Base-by-base conservation (phyloP, 2,888 invertebrate species). In the Drosophila ezoana region DNA sequence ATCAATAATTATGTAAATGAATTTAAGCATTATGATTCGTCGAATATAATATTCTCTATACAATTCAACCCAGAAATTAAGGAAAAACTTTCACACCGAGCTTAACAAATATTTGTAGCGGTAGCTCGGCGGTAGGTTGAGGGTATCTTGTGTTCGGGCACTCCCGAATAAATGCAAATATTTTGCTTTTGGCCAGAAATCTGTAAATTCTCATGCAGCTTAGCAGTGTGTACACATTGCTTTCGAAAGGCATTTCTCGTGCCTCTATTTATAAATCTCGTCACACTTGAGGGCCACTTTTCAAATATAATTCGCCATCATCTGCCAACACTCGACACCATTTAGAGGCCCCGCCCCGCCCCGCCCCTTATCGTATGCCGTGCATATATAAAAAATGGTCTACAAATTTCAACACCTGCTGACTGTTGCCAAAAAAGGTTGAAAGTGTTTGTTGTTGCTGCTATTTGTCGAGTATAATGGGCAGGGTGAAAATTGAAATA, bases 371-470 rank as follows among this genome's bases (percentile, higher is more conserved):
- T 37, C 28, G 9, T 51, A 51, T 51, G 51, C 33, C n/a, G 18
- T 23, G 23, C 14, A 40, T 43, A 40, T 43, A 58, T 72, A 72
- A 72, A 65, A 76, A 76, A 76, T 76, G 76, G 61, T 59, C 57
- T 63, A 65, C 65, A 73, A 66, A 72, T 76, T 76, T 76, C 60
- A 48, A 38, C 76, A 76, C 77, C 76, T 76, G 76, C 69, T 61
- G 63, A 56, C 62, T 52, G 45, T 37, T 65, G 70, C 61, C 65
- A 59, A 53, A 69, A 57, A 75, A 74, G 70, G 62, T 66, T 75
- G 10, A 41, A 62, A 47, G 16, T 44, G 35, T 23, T 57, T 53
- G 35, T 53, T 57, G 51, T 28, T 38, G 43, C 53, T 53, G 65
- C 53, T 61, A 52, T 61, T 61, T 57, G 41, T 61, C 47, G 63